Conservation (phyloP, 2,797 vertebrate genomes). For the Cygnus olor region DNA sequence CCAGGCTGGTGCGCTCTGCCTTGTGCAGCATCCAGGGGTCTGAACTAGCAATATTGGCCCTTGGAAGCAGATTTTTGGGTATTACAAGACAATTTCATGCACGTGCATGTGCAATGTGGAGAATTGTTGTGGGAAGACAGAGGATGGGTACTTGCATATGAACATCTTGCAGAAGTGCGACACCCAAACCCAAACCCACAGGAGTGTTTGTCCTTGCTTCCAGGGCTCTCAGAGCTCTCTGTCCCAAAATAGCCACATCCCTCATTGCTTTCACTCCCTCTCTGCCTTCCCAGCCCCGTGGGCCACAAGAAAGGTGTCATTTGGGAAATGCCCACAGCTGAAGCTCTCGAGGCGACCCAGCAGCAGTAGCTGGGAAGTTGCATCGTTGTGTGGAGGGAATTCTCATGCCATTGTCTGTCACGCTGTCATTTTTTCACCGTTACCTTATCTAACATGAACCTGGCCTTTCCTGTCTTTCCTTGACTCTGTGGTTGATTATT, state of each 20-base stretch:
- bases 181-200: not conserved
- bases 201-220: not conserved
- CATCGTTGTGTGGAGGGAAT: not conserved
- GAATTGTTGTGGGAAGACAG: not conserved
- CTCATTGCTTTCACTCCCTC: not conserved
- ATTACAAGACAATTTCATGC: not conserved
- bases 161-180: not conserved
- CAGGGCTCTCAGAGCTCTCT: not conserved
- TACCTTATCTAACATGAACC: constrained; percentile 45
- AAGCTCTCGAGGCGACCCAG: not conserved
- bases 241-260: not conserved
- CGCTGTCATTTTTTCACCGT: not conserved
- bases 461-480: not conserved
- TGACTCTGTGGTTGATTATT: not conserved
- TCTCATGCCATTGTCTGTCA: not conserved
- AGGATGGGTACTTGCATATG: not conserved
- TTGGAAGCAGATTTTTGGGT: not conserved
- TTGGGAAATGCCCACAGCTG: not conserved
- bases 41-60: not conserved
- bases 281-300: not conserved
- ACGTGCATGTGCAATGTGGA: not conserved
- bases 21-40: rapidly evolving
- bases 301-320: not conserved
- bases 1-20: not conserved
- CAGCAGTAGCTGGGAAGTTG: not conserved